Evolutionary conservation across 2,888 invertebrate genomes (phyloP).

Genomic region (Bugula neritina): DNA sequence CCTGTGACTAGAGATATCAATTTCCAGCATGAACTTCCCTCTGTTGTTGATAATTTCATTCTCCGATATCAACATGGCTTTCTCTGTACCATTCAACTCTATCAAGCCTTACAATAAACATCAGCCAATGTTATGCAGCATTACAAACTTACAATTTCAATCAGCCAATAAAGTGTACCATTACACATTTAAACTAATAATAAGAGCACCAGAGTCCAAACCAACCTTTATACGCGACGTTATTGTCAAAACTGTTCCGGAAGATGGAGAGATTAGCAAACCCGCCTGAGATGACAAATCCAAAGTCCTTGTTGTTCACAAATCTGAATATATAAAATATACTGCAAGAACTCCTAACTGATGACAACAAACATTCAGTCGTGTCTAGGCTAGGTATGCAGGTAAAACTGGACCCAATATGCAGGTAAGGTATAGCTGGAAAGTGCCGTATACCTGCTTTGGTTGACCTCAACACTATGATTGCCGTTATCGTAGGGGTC

Average conservation of each 20-base stretch:
- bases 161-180: too few relatives aligned
- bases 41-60: slow-evolving; percentile 75
- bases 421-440: background rate
- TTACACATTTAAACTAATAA: too few relatives aligned
- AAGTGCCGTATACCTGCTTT: slow-evolving; percentile 57
- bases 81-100: slow-evolving; percentile 88
- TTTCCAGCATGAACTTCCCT: slow-evolving; percentile 77
- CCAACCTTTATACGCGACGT: slow-evolving; percentile 51
- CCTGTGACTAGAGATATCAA: slow-evolving; percentile 82
- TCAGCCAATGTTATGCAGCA: too few relatives aligned
- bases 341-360: too few relatives aligned
- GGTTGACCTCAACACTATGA: slow-evolving; percentile 78
- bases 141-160: too few relatives aligned
- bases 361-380: too few relatives aligned
- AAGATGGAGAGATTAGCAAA: slow-evolving; percentile 83
- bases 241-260: slow-evolving; percentile 75
- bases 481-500: slow-evolving; percentile 29
- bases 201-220: too few relatives aligned
- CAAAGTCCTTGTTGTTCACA: slow-evolving; percentile 77
- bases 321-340: too few relatives aligned
- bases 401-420: too few relatives aligned
- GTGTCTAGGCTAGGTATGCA: too few relatives aligned
- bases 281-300: slow-evolving; percentile 81
- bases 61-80: slow-evolving; percentile 74
- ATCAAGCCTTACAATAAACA: slow-evolving; percentile 63